Conservation (phyloP, 2,113 vertebrate species). For the Dermatemys mawii region DNA sequence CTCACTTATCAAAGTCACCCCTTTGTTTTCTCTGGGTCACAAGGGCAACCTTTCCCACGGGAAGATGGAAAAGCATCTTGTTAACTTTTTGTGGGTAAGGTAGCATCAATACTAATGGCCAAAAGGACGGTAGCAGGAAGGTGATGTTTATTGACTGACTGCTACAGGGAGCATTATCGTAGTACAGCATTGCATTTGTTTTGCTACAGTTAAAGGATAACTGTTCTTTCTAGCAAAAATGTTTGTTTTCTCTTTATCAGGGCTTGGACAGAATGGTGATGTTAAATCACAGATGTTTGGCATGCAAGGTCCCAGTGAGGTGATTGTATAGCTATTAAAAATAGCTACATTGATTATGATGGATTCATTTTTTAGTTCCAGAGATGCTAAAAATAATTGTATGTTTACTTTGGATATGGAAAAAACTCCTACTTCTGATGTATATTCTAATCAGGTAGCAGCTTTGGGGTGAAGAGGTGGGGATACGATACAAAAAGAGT, state of each 20-base stretch:
- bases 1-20: conserved; percentile 16
- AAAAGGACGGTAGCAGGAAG: neutral
- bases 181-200: neutral
- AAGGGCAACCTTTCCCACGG: conserved; percentile 1
- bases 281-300: neutral
- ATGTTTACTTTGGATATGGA: neutral
- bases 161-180: neutral
- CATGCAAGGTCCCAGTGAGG: neutral
- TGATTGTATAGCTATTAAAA: neutral
- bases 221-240: neutral
- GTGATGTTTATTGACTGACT: neutral
- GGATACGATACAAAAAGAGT: neutral
- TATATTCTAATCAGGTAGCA: neutral
- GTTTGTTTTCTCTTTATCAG: neutral
- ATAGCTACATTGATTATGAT: neutral
- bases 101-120: neutral
- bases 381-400: neutral
- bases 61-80: neutral
- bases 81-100: conserved; percentile 4
- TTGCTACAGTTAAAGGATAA: neutral
- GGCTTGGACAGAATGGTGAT: neutral
- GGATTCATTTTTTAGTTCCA: neutral
- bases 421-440: neutral
- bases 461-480: neutral
- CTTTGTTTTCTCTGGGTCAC: conserved; percentile 20